Percentiles rank a stretch among this genome's conserved stretches.
These are phyloP conservation scores for Stegodyphus mimosarum DNA, from an alignment of 1,140 invertebrate species.

Conservation along the genomic window DNA sequence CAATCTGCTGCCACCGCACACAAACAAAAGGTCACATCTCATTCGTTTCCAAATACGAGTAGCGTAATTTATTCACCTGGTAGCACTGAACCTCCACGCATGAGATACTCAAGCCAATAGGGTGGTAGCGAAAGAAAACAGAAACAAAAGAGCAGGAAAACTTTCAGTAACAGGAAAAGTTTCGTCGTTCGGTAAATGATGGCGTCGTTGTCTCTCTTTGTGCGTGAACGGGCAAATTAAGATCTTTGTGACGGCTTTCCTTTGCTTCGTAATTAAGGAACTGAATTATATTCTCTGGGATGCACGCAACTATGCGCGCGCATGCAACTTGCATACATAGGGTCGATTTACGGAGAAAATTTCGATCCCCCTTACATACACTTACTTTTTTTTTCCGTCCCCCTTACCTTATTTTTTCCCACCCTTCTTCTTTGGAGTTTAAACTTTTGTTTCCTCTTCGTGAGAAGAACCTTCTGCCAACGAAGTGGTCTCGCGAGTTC, in stretches of 20 bases:
- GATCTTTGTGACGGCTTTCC: constrained; percentile 7
- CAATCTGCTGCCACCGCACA: constrained; percentile 53
- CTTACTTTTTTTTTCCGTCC: no score
- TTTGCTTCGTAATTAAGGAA: constrained; percentile 40
- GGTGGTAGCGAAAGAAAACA: constrained; percentile 7
- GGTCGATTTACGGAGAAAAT: no score
- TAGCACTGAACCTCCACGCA: constrained; percentile 40
- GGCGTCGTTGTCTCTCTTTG: not conserved
- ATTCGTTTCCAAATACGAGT: constrained; percentile 59
- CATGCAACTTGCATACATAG: not conserved
- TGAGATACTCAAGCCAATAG: constrained; percentile 32
- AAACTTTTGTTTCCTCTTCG: no score
- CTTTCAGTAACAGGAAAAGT: constrained; percentile 6
- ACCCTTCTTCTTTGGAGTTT: no score
- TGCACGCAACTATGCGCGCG: constrained; percentile 24
- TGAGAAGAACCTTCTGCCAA: constrained; percentile 17
- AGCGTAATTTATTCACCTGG: constrained; percentile 59
- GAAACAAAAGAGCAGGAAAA: constrained; percentile 12
- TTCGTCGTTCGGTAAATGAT: constrained; percentile 41
- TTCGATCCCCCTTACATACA: no score
- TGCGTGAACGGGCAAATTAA: constrained; percentile 56
- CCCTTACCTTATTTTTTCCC: no score
- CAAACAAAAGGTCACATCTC: constrained; percentile 58
- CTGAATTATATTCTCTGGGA: constrained; percentile 23
- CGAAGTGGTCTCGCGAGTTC: not conserved